Conservation (phyloP, 2,797 vertebrate species). For the Falco columbarius region DNA sequence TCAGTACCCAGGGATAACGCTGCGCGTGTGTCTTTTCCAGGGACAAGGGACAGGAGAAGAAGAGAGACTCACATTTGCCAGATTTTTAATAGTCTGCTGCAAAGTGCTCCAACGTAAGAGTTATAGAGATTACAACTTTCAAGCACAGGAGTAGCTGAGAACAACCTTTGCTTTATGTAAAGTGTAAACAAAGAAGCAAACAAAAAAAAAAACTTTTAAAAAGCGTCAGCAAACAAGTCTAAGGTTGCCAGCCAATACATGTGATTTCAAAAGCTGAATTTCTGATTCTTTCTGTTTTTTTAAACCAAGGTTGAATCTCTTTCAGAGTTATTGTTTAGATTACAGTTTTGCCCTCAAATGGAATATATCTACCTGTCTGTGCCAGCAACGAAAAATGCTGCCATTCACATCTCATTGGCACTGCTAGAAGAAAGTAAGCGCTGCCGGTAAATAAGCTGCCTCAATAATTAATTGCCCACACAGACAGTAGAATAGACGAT, state of each 20-base stretch:
- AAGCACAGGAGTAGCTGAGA: not conserved
- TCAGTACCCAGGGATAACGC: not conserved
- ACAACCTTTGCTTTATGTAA: not conserved
- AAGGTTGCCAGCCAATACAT: not conserved
- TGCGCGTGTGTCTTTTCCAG: not conserved
- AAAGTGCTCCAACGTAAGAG: not conserved
- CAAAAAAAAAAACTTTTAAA: not conserved
- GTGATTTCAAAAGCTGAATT: not conserved
- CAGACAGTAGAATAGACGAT: not conserved
- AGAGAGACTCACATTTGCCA: not conserved
- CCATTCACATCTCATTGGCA: slow-evolving; percentile 35
- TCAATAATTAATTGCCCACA: slow-evolving; percentile 47
- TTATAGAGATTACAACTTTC: not conserved
- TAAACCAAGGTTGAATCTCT: not conserved
- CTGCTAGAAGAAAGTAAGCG: slow-evolving; percentile 18
- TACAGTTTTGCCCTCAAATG: not conserved
- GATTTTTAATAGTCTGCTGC: not conserved
- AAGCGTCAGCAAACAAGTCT: not conserved
- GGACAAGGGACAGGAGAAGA: not conserved
- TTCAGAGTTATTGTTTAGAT: slow-evolving; percentile 30
- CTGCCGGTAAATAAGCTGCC: slow-evolving; percentile 43
- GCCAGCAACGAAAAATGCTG: not conserved
- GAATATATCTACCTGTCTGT: not conserved
- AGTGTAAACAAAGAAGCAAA: not conserved
- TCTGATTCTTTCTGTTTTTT: not conserved